Percentiles rank a stretch among this genome's conserved stretches.
Conservation (phyloP, 2,797 vertebrate species). For the Sebastes cheni region DNA sequence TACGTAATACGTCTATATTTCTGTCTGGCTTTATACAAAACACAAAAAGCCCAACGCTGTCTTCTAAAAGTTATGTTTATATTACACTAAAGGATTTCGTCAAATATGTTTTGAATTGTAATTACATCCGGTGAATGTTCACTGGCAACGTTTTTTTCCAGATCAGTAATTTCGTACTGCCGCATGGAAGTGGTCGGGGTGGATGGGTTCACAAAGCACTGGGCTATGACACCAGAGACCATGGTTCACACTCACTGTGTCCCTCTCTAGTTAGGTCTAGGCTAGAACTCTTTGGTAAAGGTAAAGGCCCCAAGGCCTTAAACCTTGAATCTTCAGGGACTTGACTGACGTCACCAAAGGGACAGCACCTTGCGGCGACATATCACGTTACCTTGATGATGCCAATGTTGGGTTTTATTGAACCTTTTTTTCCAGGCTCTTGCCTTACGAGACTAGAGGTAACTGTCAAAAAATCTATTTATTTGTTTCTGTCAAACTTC, state of each 20-base stretch:
- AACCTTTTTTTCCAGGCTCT: no score
- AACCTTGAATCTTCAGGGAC: no score
- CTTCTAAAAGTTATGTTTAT: background rate
- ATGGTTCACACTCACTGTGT: background rate
- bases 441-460: no score
- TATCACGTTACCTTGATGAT: no score
- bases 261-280: background rate
- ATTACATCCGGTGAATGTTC: background rate
- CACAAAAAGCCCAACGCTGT: background rate
- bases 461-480: no score
- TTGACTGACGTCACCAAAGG: no score
- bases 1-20: background rate
- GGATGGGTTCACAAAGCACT: no score
- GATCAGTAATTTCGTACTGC: background rate
- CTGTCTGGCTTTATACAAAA: background rate
- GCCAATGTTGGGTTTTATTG: no score
- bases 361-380: no score
- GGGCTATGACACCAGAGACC: background rate
- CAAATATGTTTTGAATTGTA: background rate
- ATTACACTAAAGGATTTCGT: background rate
- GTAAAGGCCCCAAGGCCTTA: no score
- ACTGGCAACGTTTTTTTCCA: background rate
- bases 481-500: no score
- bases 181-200: background rate
- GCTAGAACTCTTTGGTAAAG: background rate